Conservation (phyloP, 2,888 invertebrate genomes). For the Parochlus steinenii region DNA sequence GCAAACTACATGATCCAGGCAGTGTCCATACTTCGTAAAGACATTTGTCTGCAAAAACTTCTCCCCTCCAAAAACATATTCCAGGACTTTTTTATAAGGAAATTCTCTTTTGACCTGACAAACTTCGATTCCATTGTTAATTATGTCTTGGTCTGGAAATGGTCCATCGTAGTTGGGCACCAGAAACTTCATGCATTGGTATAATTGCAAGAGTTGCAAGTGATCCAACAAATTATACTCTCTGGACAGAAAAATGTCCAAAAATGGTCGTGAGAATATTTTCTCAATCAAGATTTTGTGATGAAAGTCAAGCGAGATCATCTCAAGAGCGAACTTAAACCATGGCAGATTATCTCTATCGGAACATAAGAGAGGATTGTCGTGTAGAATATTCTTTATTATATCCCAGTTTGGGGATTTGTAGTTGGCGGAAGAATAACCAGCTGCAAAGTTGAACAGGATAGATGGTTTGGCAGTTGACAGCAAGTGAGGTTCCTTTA, state of each 20-base stretch:
- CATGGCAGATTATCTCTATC: slow-evolving; percentile 33
- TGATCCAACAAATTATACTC: slow-evolving; percentile 32
- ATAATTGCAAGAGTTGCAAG: slow-evolving; percentile 34
- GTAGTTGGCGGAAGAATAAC: slow-evolving; percentile 41
- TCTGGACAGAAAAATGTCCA: slow-evolving; percentile 28
- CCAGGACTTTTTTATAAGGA: slow-evolving; percentile 10
- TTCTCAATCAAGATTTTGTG: slow-evolving; percentile 34
- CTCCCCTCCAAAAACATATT: slow-evolving; percentile 12
- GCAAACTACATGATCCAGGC: slow-evolving; percentile 13
- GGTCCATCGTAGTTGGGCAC: slow-evolving; percentile 30
- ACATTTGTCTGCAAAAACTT: slow-evolving; percentile 13
- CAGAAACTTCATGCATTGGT: slow-evolving; percentile 36
- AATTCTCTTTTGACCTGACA: slow-evolving; percentile 3
- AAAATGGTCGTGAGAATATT: slow-evolving; percentile 35
- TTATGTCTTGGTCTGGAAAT: slow-evolving; percentile 27
- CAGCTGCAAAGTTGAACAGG: slow-evolving; percentile 35
- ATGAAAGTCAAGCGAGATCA: slow-evolving; percentile 42
- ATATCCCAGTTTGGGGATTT: slow-evolving; percentile 38
- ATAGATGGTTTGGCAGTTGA: slow-evolving; percentile 29
- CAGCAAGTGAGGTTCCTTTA: slow-evolving; percentile 25
- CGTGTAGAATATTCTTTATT: slow-evolving; percentile 30
- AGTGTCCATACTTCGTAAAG: slow-evolving; percentile 13
- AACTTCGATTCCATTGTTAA: slow-evolving; percentile 26
- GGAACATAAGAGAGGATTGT: slow-evolving; percentile 28
- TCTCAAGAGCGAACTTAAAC: slow-evolving; percentile 36